These are phyloP conservation scores for Colletes collaris DNA, from an alignment of 2,888 invertebrate genomes.

Conservation along the genomic window DNA sequence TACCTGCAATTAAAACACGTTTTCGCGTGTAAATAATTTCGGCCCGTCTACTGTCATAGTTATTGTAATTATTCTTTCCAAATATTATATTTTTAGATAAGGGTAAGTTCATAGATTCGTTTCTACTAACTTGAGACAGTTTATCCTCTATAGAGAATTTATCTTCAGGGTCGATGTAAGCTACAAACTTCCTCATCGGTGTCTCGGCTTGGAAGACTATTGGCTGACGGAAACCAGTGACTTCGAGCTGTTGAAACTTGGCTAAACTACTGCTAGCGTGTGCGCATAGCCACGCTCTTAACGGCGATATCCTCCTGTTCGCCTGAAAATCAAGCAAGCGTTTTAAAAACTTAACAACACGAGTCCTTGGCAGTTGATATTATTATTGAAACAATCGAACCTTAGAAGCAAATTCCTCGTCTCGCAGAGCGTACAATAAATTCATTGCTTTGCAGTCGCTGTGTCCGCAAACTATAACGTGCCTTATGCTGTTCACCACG, in stretches of 20 bases:
- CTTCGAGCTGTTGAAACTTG: constrained; percentile 90
- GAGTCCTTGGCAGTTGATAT: background rate
- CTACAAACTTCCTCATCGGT: constrained; percentile 93
- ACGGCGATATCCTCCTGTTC: constrained; percentile 92
- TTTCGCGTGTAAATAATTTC: background rate
- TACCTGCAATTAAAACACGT: constrained; percentile 84
- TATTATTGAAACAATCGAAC: constrained; percentile 79
- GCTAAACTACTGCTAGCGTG: constrained; percentile 92
- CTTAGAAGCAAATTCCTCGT: constrained; percentile 89
- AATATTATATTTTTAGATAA: no score
- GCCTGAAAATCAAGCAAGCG: constrained; percentile 82
- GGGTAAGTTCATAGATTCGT: background rate
- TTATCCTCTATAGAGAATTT: constrained; percentile 95
- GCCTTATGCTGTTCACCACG: constrained; percentile 94
- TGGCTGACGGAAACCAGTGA: constrained; percentile 87
- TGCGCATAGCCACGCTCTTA: constrained; percentile 95
- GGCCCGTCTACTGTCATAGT: no score
- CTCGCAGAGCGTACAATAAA: constrained; percentile 91
- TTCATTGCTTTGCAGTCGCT: constrained; percentile 99
- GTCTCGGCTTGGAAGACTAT: constrained; percentile 94
- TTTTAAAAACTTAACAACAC: no score
- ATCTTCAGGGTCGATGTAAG: constrained; percentile 96
- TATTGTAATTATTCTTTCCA: no score
- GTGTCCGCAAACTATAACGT: constrained; percentile 98
- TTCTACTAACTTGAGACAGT: constrained; percentile 91